phyloP scores from a whole-genome alignment of 2,888 invertebrate species.

The Drosophila falleni region DNA sequence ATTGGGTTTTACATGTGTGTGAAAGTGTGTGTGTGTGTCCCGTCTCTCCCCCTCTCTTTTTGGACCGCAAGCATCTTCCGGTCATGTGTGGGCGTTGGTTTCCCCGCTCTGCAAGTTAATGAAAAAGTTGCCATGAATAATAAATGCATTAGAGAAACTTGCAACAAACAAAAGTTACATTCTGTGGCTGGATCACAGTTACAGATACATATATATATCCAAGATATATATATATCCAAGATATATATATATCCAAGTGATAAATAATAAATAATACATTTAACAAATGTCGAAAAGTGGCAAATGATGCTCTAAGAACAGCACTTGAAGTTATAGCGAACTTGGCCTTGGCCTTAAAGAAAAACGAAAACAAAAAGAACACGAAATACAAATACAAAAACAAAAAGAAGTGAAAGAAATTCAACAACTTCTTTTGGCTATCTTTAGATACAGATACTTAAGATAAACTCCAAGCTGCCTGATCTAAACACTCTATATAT shows the following conservation, averaged over 20 bases:
- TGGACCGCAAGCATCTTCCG: slow-evolving; percentile 47
- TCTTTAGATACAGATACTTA: slow-evolving; percentile 4
- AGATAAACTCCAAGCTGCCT: slow-evolving; percentile 13
- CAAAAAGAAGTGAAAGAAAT: neutral
- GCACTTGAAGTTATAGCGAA: slow-evolving; percentile 7
- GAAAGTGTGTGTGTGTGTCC: neutral
- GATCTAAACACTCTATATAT: slow-evolving; percentile 21
- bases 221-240: neutral
- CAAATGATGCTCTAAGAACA: slow-evolving; percentile 2
- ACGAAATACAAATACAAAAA: neutral
- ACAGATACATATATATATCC: slow-evolving; percentile 38
- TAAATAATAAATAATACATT: slow-evolving; percentile 53
- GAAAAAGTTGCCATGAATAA: slow-evolving; percentile 81
- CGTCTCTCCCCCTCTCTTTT: neutral
- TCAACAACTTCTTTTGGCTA: slow-evolving; percentile 12
- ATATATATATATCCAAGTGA: slow-evolving; percentile 22
- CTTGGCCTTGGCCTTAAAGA: slow-evolving; percentile 57
- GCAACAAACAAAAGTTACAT: slow-evolving; percentile 53
- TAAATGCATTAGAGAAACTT: slow-evolving; percentile 77
- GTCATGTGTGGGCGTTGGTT: slow-evolving; percentile 55
- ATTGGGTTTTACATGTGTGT: neutral
- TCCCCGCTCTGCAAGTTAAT: slow-evolving; percentile 56
- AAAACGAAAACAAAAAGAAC: slow-evolving; percentile 6
- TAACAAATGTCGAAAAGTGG: slow-evolving; percentile 25
- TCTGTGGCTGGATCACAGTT: slow-evolving; percentile 9